phyloP scores from a whole-genome alignment of 2,113 vertebrate genomes.

The Kobus ellipsiprymnus region DNA sequence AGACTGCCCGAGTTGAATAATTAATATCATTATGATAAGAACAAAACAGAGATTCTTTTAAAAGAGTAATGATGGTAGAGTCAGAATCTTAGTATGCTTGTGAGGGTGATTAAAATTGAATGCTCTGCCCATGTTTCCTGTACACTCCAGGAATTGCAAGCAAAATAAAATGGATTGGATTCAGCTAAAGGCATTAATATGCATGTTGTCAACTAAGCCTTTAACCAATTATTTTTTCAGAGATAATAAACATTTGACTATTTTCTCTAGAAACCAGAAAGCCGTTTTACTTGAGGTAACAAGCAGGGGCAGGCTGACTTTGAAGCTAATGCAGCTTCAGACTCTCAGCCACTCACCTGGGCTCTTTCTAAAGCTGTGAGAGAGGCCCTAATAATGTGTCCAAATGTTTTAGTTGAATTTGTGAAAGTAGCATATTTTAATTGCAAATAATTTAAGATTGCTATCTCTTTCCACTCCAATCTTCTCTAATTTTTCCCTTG shows the following conservation, averaged over 20 bases:
- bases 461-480: not conserved
- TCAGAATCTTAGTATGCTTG: conserved; percentile 29
- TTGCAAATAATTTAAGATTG: not conserved
- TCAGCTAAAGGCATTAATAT: conserved; percentile 45
- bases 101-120: conserved; percentile 46
- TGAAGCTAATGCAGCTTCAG: not conserved
- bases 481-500: not conserved
- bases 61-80: conserved; percentile 9
- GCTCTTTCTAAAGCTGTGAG: not conserved
- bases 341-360: not conserved
- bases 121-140: conserved; percentile 28
- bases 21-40: conserved; percentile 61
- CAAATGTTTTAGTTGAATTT: not conserved
- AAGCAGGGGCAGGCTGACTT: not conserved
- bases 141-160: conserved; percentile 27
- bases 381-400: not conserved
- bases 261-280: conserved; percentile 18
- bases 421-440: conserved; percentile 9
- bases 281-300: not conserved
- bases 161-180: conserved; percentile 28
- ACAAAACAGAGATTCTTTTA: conserved; percentile 56
- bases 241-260: conserved; percentile 21
- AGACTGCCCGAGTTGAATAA: conserved; percentile 2
- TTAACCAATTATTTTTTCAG: conserved; percentile 51
- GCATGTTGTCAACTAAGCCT: conserved; percentile 5